Evolutionary conservation across 2,888 invertebrate species (phyloP), one percentile per base, ranked within the genome.

Genomic region (Heteromurus nitidus): DNA sequence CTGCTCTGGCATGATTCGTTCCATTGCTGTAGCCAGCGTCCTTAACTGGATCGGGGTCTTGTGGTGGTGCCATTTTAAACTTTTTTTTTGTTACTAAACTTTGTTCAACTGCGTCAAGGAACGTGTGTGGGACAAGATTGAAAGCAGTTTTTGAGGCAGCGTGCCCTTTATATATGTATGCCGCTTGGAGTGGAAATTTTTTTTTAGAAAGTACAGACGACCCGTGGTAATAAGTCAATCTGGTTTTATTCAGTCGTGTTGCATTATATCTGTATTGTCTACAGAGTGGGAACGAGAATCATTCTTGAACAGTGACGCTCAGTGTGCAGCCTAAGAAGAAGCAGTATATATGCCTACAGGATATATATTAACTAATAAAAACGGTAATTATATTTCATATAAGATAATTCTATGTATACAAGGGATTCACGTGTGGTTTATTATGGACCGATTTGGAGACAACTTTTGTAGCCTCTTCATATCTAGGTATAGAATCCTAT

Each of bases 51-150:
- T 80, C 31, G 0, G 20, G 24, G n/a, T 55, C 58, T 20, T 72
- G 55, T 18, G 72, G 72, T 44, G 80, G 80, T 22, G 80, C 80
- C 80, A 80, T 80, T 26, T 26, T 44, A 3, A 11, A 16, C n/a
- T 47, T 47, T 13, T 3, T 11, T 11, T 47, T 11, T 47, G n/a
- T n/a, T n/a, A 47, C 11, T 16, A 5, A 47, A 47, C 7, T 36
- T 36, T 47, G 47, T 47, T n/a, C n/a, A n/a, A 47, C 7, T 9
- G 16, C 67, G 30, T 7, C 28, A 9, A 5, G 2, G 26, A 30
- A 36, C 11, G 9, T 18, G 26, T 28, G 22, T 9, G 22, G 50
- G n/a, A n/a, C n/a, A n/a, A 2, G 20, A 26, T 42, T 24, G 30
- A 65, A 42, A 44, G 11, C 44, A 36, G n/a, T 11, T 44, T 65